Evolutionary conservation across 30 jellyfish, hydroid and myxozoan genomes (phyloP), one percentile per base, ranked within the genome.

Genomic region (Cassiopea xamachana): DNA sequence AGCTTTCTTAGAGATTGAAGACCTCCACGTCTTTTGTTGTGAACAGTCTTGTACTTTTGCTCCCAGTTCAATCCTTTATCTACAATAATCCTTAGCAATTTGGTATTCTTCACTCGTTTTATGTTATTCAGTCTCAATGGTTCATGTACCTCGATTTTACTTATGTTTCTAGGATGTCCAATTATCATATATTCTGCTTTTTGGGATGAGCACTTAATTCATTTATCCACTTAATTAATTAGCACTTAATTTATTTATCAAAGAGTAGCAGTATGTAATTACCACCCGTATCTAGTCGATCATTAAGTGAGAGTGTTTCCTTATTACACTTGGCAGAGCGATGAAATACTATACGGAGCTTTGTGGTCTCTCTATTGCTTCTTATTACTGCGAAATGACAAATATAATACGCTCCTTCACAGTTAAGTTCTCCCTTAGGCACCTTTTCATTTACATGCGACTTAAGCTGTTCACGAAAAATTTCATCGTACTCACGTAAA

Each of bases 401-500:
- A 14, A 19, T 67, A 43, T 67, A 15, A 5, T 48, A n/a, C 79
- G 43, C 49, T 16, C 67, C 55, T 75, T 61, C 55, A 10, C 39
- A 4, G 77, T 39, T 39, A 77, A 59, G 48, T 77, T 16, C 27
- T 7, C 12, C 64, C 64, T 55, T 10, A 3, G 64, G 64, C 64
- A 55, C 64, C 12, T 10, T 55, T 55, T 55, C 46, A 19, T 5
- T 27, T 5, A 75, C 84, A 75, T 46, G 43, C 49, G 84, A 27
- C 16, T 18, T 48, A 75, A 75, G 84, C 68, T 75, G 84, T 18
- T 75, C 84, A 27, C 62, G 17, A 75, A 75, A 75, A 75, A 12
- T 48, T 18, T 75, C 84, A 46, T 75, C 84, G n/a, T 46, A 75
- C 84, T 75, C 59, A 17, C 84, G 74, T 19, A 75, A 75, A 46